Percentiles rank a stretch among this genome's conserved stretches.
These are phyloP conservation scores for Ellobius talpinus DNA, from an alignment of 2,113 vertebrate genomes.

Conservation along the genomic window DNA sequence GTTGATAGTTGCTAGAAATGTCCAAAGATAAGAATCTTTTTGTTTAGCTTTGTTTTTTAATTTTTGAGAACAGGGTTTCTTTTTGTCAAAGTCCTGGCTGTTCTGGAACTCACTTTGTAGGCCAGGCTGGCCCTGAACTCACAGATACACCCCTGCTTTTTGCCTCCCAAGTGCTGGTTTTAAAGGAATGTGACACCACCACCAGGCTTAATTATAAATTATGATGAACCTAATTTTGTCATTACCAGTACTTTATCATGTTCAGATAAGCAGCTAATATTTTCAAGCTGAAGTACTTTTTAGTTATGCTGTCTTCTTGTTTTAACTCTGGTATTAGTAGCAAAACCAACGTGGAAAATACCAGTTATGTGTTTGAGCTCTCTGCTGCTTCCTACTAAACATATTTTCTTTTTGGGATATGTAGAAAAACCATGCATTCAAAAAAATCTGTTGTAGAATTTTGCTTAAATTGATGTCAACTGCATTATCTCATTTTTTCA, in stretches of 20 bases:
- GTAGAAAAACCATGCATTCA: neutral
- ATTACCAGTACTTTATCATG: too few species aligned
- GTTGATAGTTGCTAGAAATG: neutral
- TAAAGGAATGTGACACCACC: neutral
- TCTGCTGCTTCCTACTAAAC: neutral
- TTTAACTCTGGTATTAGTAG: neutral
- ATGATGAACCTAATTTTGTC: neutral
- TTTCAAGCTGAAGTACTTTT: conserved; percentile 23
- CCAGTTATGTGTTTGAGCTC: neutral
- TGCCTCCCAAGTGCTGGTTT: neutral
- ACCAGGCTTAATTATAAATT: neutral
- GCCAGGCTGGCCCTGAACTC: neutral
- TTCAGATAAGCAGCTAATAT: neutral
- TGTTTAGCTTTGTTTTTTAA: neutral
- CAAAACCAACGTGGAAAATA: neutral
- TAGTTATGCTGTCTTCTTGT: neutral
- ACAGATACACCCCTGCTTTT: neutral
- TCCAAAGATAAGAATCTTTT: neutral
- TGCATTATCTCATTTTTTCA: neutral
- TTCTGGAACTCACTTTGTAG: neutral
- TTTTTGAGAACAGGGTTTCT: neutral
- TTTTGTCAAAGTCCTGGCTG: neutral
- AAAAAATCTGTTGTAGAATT: neutral
- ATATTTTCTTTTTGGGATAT: neutral
- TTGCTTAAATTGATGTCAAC: conserved; percentile 29